Conservation (phyloP, 2,797 vertebrate genomes). For the Poliocrania exsul region DNA sequence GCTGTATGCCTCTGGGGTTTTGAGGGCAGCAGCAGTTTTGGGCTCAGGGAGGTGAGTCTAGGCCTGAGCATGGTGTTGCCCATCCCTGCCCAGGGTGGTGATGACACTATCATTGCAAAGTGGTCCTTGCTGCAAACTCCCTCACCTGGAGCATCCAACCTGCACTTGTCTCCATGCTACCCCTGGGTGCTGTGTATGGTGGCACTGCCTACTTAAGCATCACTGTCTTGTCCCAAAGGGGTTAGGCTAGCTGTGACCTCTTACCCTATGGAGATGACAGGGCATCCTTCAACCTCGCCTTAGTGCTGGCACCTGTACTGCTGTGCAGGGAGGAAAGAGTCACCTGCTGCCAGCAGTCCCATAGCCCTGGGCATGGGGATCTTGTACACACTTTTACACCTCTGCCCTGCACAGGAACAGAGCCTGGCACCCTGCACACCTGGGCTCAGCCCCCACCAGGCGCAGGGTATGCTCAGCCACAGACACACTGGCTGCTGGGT, state of each 20-base stretch:
- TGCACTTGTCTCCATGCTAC: accelerated
- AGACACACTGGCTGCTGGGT: not conserved
- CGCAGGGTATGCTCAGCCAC: not conserved
- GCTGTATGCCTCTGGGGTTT: not conserved
- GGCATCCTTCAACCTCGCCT: not conserved
- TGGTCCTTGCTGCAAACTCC: not conserved
- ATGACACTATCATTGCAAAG: accelerated
- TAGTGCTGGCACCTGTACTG: not conserved
- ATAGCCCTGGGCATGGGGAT: not conserved
- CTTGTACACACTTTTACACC: not conserved
- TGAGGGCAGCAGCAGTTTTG: not conserved
- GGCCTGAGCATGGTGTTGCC: not conserved
- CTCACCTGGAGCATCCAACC: not conserved
- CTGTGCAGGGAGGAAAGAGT: not conserved
- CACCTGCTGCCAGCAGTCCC: not conserved
- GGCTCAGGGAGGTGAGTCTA: not conserved
- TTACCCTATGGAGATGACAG: not conserved
- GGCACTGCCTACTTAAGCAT: not conserved
- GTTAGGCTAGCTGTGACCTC: not conserved
- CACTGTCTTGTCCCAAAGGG: accelerated
- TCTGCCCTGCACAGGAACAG: not conserved
- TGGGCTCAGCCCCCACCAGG: accelerated
- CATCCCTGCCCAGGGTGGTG: not conserved
- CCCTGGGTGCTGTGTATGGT: not conserved
- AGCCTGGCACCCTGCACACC: not conserved